phyloP scores from a whole-genome alignment of 2,797 vertebrate species.

The Numenius phaeopus region DNA sequence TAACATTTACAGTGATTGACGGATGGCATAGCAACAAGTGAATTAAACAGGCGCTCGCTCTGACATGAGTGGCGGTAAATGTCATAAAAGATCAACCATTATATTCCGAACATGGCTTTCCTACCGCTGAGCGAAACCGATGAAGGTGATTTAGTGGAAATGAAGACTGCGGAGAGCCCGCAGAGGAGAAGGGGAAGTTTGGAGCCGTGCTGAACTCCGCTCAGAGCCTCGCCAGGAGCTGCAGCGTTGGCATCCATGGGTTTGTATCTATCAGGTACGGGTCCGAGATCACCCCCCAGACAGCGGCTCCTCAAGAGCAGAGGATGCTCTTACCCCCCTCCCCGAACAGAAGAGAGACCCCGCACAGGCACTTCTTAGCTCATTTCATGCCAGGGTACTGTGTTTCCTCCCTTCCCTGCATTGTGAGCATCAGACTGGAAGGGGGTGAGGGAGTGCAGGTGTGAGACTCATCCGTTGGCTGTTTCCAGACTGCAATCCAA shows the following conservation, averaged over 20 bases:
- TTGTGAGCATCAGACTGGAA: fast-evolving
- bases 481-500: not conserved
- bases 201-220: not conserved
- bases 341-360: fast-evolving
- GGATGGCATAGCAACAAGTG: constrained; percentile 61
- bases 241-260: fast-evolving
- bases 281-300: not conserved
- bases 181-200: not conserved
- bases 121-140: not conserved
- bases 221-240: not conserved
- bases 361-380: not conserved
- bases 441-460: fast-evolving
- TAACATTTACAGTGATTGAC: constrained; percentile 38
- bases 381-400: fast-evolving
- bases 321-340: not conserved
- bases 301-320: fast-evolving
- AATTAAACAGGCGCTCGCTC: constrained; percentile 31
- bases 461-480: fast-evolving
- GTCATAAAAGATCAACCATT: constrained; percentile 69
- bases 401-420: not conserved
- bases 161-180: not conserved
- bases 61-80: constrained; percentile 46
- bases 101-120: not conserved
- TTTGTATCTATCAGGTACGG: not conserved
- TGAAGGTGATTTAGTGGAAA: constrained; percentile 42